phyloP scores from a whole-genome alignment of 2,888 invertebrate species.

The Cordylochernes scorpioides region DNA sequence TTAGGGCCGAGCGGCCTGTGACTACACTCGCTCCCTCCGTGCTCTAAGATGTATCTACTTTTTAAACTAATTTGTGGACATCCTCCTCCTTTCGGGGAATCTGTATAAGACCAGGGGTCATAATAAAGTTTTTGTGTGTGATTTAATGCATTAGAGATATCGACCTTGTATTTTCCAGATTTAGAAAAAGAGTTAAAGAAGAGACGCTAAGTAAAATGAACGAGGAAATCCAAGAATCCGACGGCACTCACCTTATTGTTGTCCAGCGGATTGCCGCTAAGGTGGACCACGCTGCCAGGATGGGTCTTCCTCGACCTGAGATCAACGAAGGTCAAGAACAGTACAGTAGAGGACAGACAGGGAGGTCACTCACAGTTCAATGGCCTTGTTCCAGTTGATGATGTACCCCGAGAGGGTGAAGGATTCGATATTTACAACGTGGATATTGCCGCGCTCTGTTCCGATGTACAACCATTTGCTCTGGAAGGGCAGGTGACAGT shows the following conservation, averaged over 20 bases:
- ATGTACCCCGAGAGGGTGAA: conserved; percentile 89
- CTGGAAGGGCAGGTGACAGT: conserved; percentile 76
- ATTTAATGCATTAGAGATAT: neutral
- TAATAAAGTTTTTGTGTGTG: neutral
- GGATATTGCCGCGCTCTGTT: conserved; percentile 89
- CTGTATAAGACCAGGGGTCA: too few relatives aligned
- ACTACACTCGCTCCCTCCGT: too few relatives aligned
- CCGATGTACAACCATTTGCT: conserved; percentile 97
- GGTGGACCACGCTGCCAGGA: conserved; percentile 81
- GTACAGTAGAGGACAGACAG: too few relatives aligned
- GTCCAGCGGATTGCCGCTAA: conserved; percentile 88
- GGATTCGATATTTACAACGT: conserved; percentile 82
- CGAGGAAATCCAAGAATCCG: too few relatives aligned
- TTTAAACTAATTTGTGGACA: too few relatives aligned
- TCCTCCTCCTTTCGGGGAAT: too few relatives aligned
- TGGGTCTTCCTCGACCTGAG: conserved; percentile 73
- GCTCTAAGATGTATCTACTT: too few relatives aligned
- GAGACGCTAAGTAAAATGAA: neutral
- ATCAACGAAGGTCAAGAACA: too few relatives aligned
- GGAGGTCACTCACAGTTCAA: conserved; percentile 88
- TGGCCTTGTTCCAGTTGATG: conserved; percentile 99
- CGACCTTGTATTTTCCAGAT: neutral
- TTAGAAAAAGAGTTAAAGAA: neutral
- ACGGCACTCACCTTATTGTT: conserved; percentile 65
- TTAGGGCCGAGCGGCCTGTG: too few relatives aligned